Percentiles rank a stretch among this genome's conserved stretches.
Conservation (phyloP, 1,140 invertebrate genomes). For the Drosophila ambigua region DNA sequence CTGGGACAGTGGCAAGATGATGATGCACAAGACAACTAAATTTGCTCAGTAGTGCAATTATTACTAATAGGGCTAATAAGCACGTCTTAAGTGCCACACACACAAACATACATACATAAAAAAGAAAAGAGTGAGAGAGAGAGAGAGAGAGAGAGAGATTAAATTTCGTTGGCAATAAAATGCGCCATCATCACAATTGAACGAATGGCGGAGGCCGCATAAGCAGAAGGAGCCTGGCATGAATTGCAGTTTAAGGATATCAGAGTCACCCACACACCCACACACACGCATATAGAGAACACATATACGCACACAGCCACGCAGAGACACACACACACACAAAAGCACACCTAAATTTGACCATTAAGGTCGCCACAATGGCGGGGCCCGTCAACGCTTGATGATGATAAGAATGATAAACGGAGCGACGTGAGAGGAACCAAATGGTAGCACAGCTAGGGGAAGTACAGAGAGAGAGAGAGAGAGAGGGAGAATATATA, state of each 20-base stretch:
- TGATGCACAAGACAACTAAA: constrained; percentile 67
- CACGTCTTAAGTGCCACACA: constrained; percentile 66
- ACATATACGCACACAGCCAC: constrained; percentile 1
- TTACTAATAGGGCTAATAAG: constrained; percentile 80
- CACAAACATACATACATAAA: neutral
- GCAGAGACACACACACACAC: constrained; percentile 20
- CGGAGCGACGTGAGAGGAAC: constrained; percentile 1
- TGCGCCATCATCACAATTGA: constrained; percentile 78
- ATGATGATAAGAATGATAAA: constrained; percentile 61
- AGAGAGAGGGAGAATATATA: neutral
- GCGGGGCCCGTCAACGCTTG: constrained; percentile 69
- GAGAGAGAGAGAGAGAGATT: constrained; percentile 41
- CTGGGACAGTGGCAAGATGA: constrained; percentile 12
- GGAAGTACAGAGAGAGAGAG: constrained; percentile 2
- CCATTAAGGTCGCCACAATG: constrained; percentile 77
- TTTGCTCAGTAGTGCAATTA: constrained; percentile 80
- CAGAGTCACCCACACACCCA: constrained; percentile 19
- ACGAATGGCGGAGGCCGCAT: constrained; percentile 3
- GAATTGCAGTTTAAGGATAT: constrained; percentile 80
- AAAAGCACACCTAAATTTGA: constrained; percentile 57
- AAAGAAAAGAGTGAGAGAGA: neutral
- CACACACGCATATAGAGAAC: neutral
- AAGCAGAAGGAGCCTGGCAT: constrained; percentile 44
- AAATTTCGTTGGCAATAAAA: constrained; percentile 74
- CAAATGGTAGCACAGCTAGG: too few species aligned